These are phyloP conservation scores for Thunnus maccoyii DNA, from an alignment of 2,113 vertebrate genomes.

Conservation along the genomic window DNA sequence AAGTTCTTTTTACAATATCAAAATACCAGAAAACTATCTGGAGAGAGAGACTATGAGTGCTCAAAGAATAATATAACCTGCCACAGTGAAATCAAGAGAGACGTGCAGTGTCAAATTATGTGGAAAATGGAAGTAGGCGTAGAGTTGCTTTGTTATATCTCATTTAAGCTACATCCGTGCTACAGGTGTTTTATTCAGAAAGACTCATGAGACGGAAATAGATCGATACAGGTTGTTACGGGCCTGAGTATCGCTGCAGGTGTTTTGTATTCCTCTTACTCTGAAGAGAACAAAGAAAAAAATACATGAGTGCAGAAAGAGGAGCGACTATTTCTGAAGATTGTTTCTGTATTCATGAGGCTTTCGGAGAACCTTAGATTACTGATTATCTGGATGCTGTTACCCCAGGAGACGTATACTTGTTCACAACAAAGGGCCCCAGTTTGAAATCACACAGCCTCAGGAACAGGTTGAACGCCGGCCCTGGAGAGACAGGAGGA, in stretches of 20 bases:
- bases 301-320: slow-evolving; percentile 34
- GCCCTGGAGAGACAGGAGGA: slow-evolving; percentile 81
- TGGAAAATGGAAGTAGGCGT: slow-evolving; percentile 33
- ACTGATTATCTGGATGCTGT: slow-evolving; percentile 70
- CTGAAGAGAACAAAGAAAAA: slow-evolving; percentile 40
- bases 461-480: slow-evolving; percentile 91
- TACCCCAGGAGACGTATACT: slow-evolving; percentile 90
- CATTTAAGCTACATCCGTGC: slow-evolving; percentile 44
- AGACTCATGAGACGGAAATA: slow-evolving; percentile 49
- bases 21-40: slow-evolving; percentile 18
- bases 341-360: slow-evolving; percentile 57
- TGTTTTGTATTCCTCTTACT: slow-evolving; percentile 54
- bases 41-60: not conserved
- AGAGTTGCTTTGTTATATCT: slow-evolving; percentile 46
- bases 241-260: slow-evolving; percentile 40
- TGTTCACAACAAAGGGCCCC: slow-evolving; percentile 89
- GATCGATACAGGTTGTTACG: slow-evolving; percentile 61
- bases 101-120: slow-evolving; percentile 46
- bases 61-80: slow-evolving; percentile 6
- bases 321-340: slow-evolving; percentile 51
- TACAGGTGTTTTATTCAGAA: slow-evolving; percentile 64
- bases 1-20: slow-evolving; percentile 1
- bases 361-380: slow-evolving; percentile 60
- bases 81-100: slow-evolving; percentile 31
- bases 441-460: slow-evolving; percentile 88